Evolutionary conservation across 2,888 invertebrate genomes (phyloP), one percentile per base, ranked within the genome.

Genomic region (Danaus chrysippus): DNA sequence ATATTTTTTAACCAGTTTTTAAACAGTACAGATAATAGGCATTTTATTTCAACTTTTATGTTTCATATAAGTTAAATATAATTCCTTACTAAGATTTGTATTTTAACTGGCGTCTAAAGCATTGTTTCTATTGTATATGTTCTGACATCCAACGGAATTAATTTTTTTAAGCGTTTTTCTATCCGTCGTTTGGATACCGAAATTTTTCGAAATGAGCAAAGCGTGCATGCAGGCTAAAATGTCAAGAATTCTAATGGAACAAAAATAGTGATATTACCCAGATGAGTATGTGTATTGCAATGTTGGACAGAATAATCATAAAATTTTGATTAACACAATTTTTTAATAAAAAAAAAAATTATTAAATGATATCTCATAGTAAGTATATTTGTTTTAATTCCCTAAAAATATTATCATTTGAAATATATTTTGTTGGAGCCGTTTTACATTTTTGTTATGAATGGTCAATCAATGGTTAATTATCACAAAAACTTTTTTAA

Each of bases 161-260:
- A 87, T 90, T 88, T 88, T n/a, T 88, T 87, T 87, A 87, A 85
- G 83, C 86, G 85, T 87, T 87, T 86, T 88, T 87, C 86, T 87
- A 86, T 86, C 84, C 78, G 84, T 80, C 86, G 81, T 87, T 87
- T 86, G 84, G 86, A 86, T 87, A 87, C 86, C 87, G 87, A 89
- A 89, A 89, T 88, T 86, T 76, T 76, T 77, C 80, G 75, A 88
- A 88, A 15, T 15, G 10, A 17, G 17, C 12, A 42, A 49, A 13
- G 17, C 13, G 17, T 42, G 23, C 54, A 56, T 56, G 44, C 59
- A 63, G 56, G 46, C 58, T 67, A 62, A 62, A 62, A 64, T 17
- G 64, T 64, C 66, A 67, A 64, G 64, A 64, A 62, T 61, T 58
- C 58, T 56, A 62, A 58, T 62, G 62, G 62, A 49, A 59, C 64